Base-by-base conservation (phyloP, 64 coral and sea anemone genomes). In the Pachyseris speciosa region DNA sequence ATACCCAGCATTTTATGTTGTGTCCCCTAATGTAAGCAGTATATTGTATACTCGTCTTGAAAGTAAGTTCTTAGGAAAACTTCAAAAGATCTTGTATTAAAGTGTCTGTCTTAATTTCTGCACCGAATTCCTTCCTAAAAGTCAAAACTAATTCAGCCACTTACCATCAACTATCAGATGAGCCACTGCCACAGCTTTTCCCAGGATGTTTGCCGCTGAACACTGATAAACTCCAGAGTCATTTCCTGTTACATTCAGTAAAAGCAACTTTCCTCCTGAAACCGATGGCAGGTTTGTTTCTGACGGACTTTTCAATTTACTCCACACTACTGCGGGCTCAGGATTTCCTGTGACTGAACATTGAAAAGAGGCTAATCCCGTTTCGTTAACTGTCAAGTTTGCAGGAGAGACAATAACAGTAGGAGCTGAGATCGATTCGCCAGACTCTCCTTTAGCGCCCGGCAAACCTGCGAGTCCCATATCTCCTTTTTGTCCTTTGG, bases 321-420 rank as follows among this genome's bases (percentile, higher is more conserved):
- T 67, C 92, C 92, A 94, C 67, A 68, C 64, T 27, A 89, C 3
- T 37, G 64, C 41, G 16, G 86, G 92, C 32, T 80, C 64, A 24
- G 93, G 93, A 67, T 94, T 61, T 22, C 92, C 92, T 30, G 61
- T 80, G 24, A 65, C 75, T 27, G 75, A 53, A 30, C 92, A 94
- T 1, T 75, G 32, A 16, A 88, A 88, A 37, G 58, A 43, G 37
- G 69, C 86, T 41, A 20, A 63, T 43, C 58, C n/a, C 10, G n/a
- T 29, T 60, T 88, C 71, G 28, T 88, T 88, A 5, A 76, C 70
- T 31, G 72, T 74, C 55, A 88, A 75, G 6, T 31, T 57, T 20
- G n/a, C n/a, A 64, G 69, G 86, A 16, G 51, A 88, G 64, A 88
- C 59, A 72, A 40, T 41, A 42, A 88, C 86, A 36, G 31, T 31